phyloP scores from a whole-genome alignment of 2,797 vertebrate species.

The Sebastes steindachneri region DNA sequence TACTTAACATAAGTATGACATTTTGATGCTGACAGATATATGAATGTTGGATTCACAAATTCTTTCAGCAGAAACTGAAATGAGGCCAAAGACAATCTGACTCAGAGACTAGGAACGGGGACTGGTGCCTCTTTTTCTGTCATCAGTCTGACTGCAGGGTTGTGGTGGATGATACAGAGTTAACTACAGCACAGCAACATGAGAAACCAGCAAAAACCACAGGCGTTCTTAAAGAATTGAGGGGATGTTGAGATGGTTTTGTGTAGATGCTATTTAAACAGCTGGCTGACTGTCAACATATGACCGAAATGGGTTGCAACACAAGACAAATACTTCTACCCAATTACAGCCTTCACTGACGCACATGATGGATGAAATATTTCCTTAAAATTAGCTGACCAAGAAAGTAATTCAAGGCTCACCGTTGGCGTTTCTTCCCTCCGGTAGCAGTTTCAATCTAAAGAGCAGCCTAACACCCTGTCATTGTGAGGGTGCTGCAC shows the following conservation, averaged over 20 bases:
- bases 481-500: slow-evolving; percentile 63
- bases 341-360: slow-evolving; percentile 4
- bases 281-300: slow-evolving; percentile 18
- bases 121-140: slow-evolving; percentile 30
- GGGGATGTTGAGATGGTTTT: neutral
- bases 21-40: neutral
- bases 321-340: slow-evolving; percentile 11
- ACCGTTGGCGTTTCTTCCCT: slow-evolving; percentile 7
- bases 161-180: slow-evolving; percentile 44
- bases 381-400: slow-evolving; percentile 12
- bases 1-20: neutral
- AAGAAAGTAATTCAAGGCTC: slow-evolving; percentile 12
- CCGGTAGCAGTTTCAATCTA: slow-evolving; percentile 40
- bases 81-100: slow-evolving; percentile 31
- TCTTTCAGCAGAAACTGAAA: slow-evolving; percentile 24
- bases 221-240: slow-evolving; percentile 18
- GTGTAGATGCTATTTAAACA: slow-evolving; percentile 48
- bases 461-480: slow-evolving; percentile 61
- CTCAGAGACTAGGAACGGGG: slow-evolving; percentile 27
- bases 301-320: slow-evolving; percentile 3
- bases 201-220: slow-evolving; percentile 37
- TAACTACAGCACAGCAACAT: slow-evolving; percentile 32
- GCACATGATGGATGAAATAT: slow-evolving; percentile 14
- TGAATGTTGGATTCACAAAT: neutral
- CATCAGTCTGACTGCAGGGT: slow-evolving; percentile 40